These are phyloP conservation scores for Papilio polyxenes DNA, from an alignment of 1,140 invertebrate genomes.

Conservation along the genomic window DNA sequence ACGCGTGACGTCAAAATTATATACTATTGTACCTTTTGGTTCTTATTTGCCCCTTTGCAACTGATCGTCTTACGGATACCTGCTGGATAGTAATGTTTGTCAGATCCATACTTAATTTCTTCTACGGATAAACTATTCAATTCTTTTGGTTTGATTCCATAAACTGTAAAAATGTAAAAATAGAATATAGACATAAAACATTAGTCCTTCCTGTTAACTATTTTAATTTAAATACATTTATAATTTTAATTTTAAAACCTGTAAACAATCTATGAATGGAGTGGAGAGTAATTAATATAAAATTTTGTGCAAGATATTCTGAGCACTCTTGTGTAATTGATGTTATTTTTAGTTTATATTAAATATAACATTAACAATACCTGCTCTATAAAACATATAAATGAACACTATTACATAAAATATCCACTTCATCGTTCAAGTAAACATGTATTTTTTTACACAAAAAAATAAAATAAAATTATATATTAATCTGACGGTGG, in stretches of 20 bases:
- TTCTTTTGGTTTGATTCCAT: conserved; percentile 52
- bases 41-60: conserved; percentile 58
- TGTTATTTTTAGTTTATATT: not conserved
- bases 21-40: conserved; percentile 56
- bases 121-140: conserved; percentile 45
- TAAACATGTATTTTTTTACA: conserved; percentile 39
- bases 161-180: conserved; percentile 51
- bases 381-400: conserved; percentile 64
- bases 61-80: conserved; percentile 55
- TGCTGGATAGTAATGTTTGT: conserved; percentile 49
- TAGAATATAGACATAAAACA: not conserved
- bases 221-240: not conserved
- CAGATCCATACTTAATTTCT: conserved; percentile 51
- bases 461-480: conserved; percentile 20
- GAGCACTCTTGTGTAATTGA: not conserved
- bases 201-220: not conserved
- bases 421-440: conserved; percentile 64
- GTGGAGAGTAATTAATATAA: too few relatives aligned
- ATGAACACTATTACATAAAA: conserved; percentile 63
- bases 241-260: too few relatives aligned
- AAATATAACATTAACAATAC: conserved; percentile 45
- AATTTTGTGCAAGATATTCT: too few relatives aligned
- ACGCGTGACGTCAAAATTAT: too few relatives aligned
- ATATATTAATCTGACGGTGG: conserved; percentile 35
- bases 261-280: too few relatives aligned